Evolutionary conservation across 2,888 invertebrate genomes (phyloP).

Genomic region (Taphrorychus bicolor): DNA sequence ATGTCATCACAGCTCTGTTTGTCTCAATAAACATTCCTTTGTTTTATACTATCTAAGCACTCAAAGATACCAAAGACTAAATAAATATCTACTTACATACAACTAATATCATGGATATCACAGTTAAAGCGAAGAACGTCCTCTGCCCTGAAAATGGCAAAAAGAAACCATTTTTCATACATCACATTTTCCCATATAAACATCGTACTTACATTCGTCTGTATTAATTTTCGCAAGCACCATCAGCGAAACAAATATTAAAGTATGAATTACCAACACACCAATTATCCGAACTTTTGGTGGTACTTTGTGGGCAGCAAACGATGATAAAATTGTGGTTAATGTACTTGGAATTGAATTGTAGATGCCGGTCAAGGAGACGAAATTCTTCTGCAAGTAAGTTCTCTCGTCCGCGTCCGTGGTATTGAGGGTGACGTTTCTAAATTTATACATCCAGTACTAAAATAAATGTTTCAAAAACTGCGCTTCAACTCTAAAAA

Average conservation of each 20-base stretch:
- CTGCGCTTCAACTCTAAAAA: too few relatives aligned
- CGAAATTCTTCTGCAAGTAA: slow-evolving; percentile 41
- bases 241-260: slow-evolving; percentile 34
- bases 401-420: slow-evolving; percentile 42
- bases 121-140: slow-evolving; percentile 16
- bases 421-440: slow-evolving; percentile 33
- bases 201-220: slow-evolving; percentile 41
- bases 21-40: too few relatives aligned
- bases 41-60: too few relatives aligned
- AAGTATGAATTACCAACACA: slow-evolving; percentile 34
- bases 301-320: slow-evolving; percentile 41
- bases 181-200: background rate
- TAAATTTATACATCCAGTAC: slow-evolving; percentile 47
- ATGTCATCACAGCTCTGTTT: too few relatives aligned
- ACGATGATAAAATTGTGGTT: slow-evolving; percentile 39
- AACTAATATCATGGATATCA: slow-evolving; percentile 9
- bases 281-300: slow-evolving; percentile 36
- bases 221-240: slow-evolving; percentile 41
- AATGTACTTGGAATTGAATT: slow-evolving; percentile 39
- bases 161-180: too few relatives aligned
- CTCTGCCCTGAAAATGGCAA: slow-evolving; percentile 29
- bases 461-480: slow-evolving; percentile 33
- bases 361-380: slow-evolving; percentile 38
- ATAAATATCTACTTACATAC: slow-evolving; percentile 28
- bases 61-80: too few relatives aligned